Evolutionary conservation across 2,113 vertebrate species (phyloP), one percentile per base, ranked within the genome.

Genomic region (Forbesichthys papilliferus): DNA sequence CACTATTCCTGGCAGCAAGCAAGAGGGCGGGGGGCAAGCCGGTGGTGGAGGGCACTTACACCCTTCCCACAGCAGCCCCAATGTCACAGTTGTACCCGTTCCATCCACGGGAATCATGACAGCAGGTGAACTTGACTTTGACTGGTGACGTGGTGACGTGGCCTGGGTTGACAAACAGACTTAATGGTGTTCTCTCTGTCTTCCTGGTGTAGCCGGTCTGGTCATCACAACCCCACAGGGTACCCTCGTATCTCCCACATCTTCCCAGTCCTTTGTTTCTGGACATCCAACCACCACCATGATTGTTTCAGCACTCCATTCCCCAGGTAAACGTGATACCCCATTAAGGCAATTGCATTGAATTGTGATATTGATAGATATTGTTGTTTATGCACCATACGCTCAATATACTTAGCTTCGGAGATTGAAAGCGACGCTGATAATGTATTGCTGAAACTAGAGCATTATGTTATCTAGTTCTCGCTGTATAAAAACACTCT

Each of bases 221-320:
- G 97, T 99, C 79, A 98, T 98, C 89, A 97, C 96, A 4, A 97
- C 96, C 81, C 96, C 96, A 2, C 96, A 95, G 85, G 96, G 96
- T 85, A 96, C 97, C 16, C 90, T 99, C 57, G 95, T 98, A 78
- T 96, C 96, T 53, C 96, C 91, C 90, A 94, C 95, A 64, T 96
- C 96, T 69, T 95, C 96, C 75, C 96, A 96, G 81, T 96, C 96
- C 1, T 95, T 97, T 77, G 95, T 98, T 81, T 94, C 95, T 5
- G 95, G 95, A 81, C 92, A 93, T 74, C 90, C 91, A 12, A 93
- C 96, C 13, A 90, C 93, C n/a, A 93, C 93, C 80, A 98, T 98
- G 96, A 98, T 98, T 80, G 96, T 98, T 83, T 98, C 96, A 64
- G 93, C 96, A 0, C 91, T 98, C 65, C 95, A 90, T 54, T 77